Base-by-base conservation (phyloP, 2,888 invertebrate species). In the Drosophila nigricruria region DNA sequence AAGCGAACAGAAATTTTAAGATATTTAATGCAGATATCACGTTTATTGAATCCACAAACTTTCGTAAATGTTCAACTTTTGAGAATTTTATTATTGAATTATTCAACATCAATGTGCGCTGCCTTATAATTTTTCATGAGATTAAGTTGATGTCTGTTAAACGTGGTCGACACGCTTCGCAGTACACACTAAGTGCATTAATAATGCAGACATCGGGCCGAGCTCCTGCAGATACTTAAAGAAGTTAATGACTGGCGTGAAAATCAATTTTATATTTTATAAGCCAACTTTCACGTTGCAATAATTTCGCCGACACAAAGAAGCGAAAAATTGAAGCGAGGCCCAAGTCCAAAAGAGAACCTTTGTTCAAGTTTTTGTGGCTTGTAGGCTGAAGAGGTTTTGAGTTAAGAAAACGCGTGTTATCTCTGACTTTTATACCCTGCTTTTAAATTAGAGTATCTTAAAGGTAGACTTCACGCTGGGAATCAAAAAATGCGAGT, bases 191-290 rank as follows among this genome's bases (percentile, higher is more conserved):
- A 47, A 65, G 23, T 34, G 54, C 36, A 61, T 73, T 20, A 74
- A 63, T 67, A 58, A 54, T 64, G 71, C 59, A 71, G 23, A 5
- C 20, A 45, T n/a, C 9, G n/a, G 25, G 23, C 12, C 45, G 49
- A 40, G 14, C 18, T 54, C 14, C 14, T 59, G 50, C 34, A 49
- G 66, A 64, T 59, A 53, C 78, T 70, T 76, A 74, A 77, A 58
- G 52, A 81, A 82, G 52, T 84, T 89, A 87, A 89, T 86, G 89
- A 84, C 85, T 80, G 56, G 78, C 74, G 70, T 47, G 71, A 80
- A 87, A 89, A 81, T 89, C 78, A 87, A 89, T 81, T 89, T 82
- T 49, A 71, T 70, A 79, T 79, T 83, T 83, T 76, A 89, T 69
- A 70, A 64, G 65, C 30, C 34, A 64, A 74, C 81, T 75, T 79